Evolutionary conservation across 2,888 invertebrate species (phyloP).

Genomic region (Lypha dubia): DNA sequence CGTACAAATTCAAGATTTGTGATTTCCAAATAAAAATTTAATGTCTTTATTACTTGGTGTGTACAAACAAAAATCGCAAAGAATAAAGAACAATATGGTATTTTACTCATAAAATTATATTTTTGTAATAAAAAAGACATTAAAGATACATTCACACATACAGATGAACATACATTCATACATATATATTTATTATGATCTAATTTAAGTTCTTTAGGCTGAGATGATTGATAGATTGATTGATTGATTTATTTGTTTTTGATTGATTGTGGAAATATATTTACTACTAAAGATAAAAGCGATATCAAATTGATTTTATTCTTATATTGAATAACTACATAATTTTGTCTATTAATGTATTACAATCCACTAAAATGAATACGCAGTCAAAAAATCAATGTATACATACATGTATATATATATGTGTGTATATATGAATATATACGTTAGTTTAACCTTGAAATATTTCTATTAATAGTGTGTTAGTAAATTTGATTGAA

Average conservation of each 20-base stretch:
- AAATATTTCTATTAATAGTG: background rate
- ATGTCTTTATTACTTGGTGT: too few relatives aligned
- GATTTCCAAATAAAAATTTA: too few relatives aligned
- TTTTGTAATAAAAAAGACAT: background rate
- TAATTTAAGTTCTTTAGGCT: background rate
- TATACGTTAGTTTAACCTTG: background rate
- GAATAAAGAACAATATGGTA: too few relatives aligned
- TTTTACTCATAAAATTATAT: too few relatives aligned
- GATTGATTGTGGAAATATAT: conserved; percentile 30
- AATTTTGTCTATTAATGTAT: conserved; percentile 5
- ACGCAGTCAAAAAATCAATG: background rate
- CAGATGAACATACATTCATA: background rate
- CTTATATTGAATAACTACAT: background rate
- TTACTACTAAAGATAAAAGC: background rate
- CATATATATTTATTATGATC: background rate
- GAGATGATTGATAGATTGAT: background rate
- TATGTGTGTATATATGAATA: too few relatives aligned
- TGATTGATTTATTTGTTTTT: conserved; percentile 23
- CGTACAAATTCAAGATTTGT: too few relatives aligned
- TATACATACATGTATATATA: too few relatives aligned
- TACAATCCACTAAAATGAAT: background rate
- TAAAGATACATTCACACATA: background rate
- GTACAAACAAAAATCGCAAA: too few relatives aligned
- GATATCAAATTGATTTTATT: background rate
- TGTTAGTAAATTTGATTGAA: background rate